Percentiles rank a stretch among this genome's conserved stretches.
phyloP scores from a whole-genome alignment of 2,888 invertebrate species.

The Diloba caeruleocephala region DNA sequence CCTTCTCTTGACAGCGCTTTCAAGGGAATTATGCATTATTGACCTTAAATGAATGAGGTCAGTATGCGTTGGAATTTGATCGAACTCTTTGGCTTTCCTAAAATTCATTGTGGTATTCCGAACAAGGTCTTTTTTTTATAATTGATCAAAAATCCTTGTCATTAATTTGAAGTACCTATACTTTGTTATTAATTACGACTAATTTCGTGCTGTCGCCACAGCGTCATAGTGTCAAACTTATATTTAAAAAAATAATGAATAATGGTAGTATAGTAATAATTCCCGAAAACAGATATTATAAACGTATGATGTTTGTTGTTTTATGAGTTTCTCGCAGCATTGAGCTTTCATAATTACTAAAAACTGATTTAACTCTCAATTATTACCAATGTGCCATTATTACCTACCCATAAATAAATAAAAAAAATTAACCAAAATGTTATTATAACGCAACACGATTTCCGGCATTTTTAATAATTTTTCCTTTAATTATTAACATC shows the following conservation, averaged over 20 bases:
- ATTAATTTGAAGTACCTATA: not conserved
- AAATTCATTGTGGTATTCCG: constrained; percentile 14
- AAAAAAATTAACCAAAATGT: no score
- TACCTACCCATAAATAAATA: no score
- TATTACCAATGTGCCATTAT: no score
- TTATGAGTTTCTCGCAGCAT: no score
- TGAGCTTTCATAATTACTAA: no score
- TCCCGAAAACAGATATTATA: no score
- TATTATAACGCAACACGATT: no score
- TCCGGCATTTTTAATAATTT: constrained; percentile 3
- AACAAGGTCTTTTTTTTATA: constrained; percentile 12
- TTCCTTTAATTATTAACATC: constrained; percentile 2
- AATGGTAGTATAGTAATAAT: no score
- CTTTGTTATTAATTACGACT: constrained; percentile 3
- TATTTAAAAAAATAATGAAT: no score
- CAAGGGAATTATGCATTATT: constrained; percentile 24
- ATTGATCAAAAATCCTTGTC: constrained; percentile 1
- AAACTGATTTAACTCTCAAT: no score
- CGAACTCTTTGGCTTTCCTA: constrained; percentile 17
- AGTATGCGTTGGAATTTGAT: constrained; percentile 12
- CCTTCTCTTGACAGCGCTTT: constrained; percentile 15
- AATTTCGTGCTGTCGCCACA: constrained; percentile 3
- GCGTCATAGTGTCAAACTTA: no score
- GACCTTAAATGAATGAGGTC: constrained; percentile 21
- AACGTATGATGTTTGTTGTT: no score